phyloP scores from a whole-genome alignment of 2,888 invertebrate species.

The Tinea trinotella region DNA sequence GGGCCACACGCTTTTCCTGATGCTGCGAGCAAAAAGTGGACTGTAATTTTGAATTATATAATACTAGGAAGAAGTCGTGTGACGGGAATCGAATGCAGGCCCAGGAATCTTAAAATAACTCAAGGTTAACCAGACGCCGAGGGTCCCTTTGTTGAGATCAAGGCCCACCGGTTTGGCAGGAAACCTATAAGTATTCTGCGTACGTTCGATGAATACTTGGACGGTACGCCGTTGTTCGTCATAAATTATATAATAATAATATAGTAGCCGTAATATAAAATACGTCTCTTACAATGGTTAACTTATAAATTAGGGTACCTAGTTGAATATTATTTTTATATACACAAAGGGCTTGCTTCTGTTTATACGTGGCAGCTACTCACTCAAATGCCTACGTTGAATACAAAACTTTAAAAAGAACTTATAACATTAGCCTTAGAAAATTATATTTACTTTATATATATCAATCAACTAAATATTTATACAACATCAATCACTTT shows the following conservation, averaged over 20 bases:
- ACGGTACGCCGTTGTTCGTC: slow-evolving; percentile 13
- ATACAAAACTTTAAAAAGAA: too few species aligned
- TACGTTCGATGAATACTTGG: slow-evolving; percentile 11
- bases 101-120: slow-evolving; percentile 63
- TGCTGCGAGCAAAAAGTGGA: slow-evolving; percentile 46
- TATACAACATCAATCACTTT: too few species aligned
- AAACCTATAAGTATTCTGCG: slow-evolving; percentile 38
- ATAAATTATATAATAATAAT: slow-evolving; percentile 9
- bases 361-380: not conserved
- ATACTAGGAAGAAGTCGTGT: slow-evolving; percentile 64
- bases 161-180: slow-evolving; percentile 64
- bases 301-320: not conserved
- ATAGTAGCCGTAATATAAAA: not conserved
- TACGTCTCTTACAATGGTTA: not conserved
- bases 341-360: not conserved
- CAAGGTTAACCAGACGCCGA: slow-evolving; percentile 60
- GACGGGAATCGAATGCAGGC: slow-evolving; percentile 60
- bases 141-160: slow-evolving; percentile 64
- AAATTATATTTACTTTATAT: too few species aligned
- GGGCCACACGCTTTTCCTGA: slow-evolving; percentile 65
- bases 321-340: not conserved
- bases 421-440: too few species aligned
- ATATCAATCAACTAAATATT: too few species aligned
- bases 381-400: not conserved
- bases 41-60: slow-evolving; percentile 69